Evolutionary conservation across 2,888 invertebrate species (phyloP).

Genomic region (Lochmaea capreae): DNA sequence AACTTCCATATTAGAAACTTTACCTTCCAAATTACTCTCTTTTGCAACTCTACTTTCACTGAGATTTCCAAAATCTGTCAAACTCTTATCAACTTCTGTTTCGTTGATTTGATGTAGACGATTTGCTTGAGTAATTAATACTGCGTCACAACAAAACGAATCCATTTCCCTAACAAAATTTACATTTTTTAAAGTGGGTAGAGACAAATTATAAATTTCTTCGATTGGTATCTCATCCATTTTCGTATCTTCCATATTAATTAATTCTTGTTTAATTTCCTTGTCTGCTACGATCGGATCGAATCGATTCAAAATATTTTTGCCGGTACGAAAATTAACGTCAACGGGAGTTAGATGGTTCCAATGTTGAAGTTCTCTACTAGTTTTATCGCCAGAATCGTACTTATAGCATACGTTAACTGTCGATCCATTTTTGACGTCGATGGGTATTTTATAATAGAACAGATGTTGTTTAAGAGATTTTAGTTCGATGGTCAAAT

Average conservation of each 20-base stretch:
- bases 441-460: constrained; percentile 49
- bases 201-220: too few species aligned
- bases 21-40: too few species aligned
- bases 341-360: constrained; percentile 37
- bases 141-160: too few species aligned
- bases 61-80: too few species aligned
- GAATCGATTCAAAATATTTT: not conserved
- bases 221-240: too few species aligned
- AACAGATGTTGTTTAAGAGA: constrained; percentile 43
- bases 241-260: not conserved
- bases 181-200: too few species aligned
- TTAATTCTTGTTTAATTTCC: not conserved
- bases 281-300: not conserved
- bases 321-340: not conserved
- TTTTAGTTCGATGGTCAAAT: constrained; percentile 43
- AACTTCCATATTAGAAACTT: too few species aligned
- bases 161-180: too few species aligned
- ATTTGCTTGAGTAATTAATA: too few species aligned
- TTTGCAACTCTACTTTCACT: too few species aligned
- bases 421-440: constrained; percentile 37
- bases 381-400: not conserved
- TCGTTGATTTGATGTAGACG: too few species aligned
- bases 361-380: constrained; percentile 38
- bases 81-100: too few species aligned
- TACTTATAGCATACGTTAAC: constrained; percentile 37